Conservation (phyloP, 2,888 invertebrate species). For the Metopia argyrocephala region DNA sequence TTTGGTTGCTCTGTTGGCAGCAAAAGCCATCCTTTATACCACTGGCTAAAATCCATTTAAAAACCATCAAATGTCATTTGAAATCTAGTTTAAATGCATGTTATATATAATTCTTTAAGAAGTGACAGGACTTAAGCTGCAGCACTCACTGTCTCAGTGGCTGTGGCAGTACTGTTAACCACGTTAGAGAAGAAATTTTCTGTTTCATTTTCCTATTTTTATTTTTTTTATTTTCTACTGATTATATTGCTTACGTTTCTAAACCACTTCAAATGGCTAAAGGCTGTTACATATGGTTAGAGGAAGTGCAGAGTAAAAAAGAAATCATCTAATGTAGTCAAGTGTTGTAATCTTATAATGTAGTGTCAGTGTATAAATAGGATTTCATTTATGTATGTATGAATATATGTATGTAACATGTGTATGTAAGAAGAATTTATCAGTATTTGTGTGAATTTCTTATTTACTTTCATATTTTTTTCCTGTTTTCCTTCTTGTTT, state of each 20-base stretch:
- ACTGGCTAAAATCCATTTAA: conserved; percentile 55
- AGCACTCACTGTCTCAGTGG: neutral
- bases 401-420: neutral
- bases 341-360: conserved; percentile 56
- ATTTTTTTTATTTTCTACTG: conserved; percentile 9
- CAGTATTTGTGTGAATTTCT: neutral
- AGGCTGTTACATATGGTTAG: neutral
- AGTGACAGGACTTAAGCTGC: conserved; percentile 24
- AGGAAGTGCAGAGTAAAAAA: neutral
- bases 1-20: neutral
- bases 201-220: neutral
- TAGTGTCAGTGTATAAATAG: conserved; percentile 43
- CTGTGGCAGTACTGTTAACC: neutral
- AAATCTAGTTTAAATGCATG: conserved; percentile 56
- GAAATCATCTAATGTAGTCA: conserved; percentile 39
- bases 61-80: conserved; percentile 62
- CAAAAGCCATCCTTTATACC: conserved; percentile 25
- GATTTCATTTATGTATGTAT: conserved; percentile 9
- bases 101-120: conserved; percentile 39
- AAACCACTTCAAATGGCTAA: conserved; percentile 20
- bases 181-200: neutral
- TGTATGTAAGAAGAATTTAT: too few relatives aligned
- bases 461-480: neutral
- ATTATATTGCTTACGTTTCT: neutral
- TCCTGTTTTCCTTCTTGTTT: conserved; percentile 7